These are phyloP conservation scores for Pelagia noctiluca DNA, from an alignment of 30 jellyfish, hydroid and myxozoan species.

Conservation along the genomic window DNA sequence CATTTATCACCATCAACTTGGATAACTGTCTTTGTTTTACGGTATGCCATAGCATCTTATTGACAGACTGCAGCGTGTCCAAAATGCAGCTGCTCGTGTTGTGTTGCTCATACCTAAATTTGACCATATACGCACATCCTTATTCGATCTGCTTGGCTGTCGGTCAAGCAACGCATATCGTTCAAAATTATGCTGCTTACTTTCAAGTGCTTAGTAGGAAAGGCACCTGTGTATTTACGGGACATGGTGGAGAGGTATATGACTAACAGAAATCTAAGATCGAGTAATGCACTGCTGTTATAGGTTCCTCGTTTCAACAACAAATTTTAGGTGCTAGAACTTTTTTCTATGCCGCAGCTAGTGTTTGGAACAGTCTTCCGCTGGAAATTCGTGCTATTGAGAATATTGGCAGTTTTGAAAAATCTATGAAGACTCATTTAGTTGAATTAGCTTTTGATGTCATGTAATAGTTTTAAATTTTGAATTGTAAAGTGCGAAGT, in stretches of 20 bases:
- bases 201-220: neutral
- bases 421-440: constrained; percentile 52
- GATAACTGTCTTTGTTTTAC: too few relatives aligned
- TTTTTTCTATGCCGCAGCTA: constrained; percentile 61
- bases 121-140: too few relatives aligned
- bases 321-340: constrained; percentile 65
- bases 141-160: too few relatives aligned
- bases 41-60: too few relatives aligned
- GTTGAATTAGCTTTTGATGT: constrained; percentile 44
- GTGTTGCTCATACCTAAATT: neutral
- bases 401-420: constrained; percentile 37
- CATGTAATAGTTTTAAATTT: constrained; percentile 26
- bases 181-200: neutral
- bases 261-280: constrained; percentile 62
- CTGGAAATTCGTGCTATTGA: too few relatives aligned
- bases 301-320: constrained; percentile 49
- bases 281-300: constrained; percentile 63
- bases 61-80: too few relatives aligned
- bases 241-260: constrained; percentile 51
- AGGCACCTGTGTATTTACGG: neutral
- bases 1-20: constrained; percentile 41
- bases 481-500: constrained; percentile 30
- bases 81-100: constrained; percentile 4
- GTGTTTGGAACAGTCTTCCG: constrained; percentile 57
- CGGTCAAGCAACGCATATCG: too few relatives aligned